phyloP scores from a whole-genome alignment of 2,113 vertebrate genomes.

The Ramphastos sulfuratus region DNA sequence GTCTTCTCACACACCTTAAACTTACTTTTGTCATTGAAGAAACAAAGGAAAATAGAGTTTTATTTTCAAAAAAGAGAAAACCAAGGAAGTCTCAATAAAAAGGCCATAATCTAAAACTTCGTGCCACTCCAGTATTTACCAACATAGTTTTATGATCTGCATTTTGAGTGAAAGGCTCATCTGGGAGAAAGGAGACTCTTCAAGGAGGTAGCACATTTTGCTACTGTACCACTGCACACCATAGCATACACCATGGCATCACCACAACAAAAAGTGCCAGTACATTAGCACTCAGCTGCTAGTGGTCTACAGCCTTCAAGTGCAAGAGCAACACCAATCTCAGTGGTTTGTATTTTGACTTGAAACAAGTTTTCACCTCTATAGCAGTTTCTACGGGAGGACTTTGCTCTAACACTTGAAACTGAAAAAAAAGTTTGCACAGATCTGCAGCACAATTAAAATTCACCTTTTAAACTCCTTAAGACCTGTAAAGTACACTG shows the following conservation, averaged over 20 bases:
- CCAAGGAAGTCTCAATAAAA: background rate
- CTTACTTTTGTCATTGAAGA: background rate
- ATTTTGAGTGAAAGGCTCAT: background rate
- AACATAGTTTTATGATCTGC: background rate
- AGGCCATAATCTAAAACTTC: background rate
- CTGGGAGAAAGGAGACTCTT: background rate
- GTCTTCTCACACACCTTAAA: background rate
- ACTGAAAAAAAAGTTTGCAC: background rate
- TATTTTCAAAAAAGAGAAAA: background rate
- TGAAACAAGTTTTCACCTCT: background rate
- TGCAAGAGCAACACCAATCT: background rate
- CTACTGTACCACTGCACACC: too few relatives aligned
- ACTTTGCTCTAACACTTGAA: background rate
- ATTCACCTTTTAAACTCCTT: background rate
- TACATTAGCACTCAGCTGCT: background rate
- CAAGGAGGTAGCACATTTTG: fast-evolving
- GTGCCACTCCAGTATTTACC: background rate
- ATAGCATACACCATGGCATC: fast-evolving
- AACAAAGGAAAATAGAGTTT: background rate
- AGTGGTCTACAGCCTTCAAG: background rate
- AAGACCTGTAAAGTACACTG: background rate
- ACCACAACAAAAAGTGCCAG: background rate
- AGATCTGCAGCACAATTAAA: background rate
- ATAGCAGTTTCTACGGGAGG: background rate
- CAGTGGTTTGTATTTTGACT: background rate